A percentile compares a stretch with the other conserved stretches of the same genome.
Evolutionary conservation across 2,113 vertebrate species (phyloP).

Genomic region (Leucosticte australis): DNA sequence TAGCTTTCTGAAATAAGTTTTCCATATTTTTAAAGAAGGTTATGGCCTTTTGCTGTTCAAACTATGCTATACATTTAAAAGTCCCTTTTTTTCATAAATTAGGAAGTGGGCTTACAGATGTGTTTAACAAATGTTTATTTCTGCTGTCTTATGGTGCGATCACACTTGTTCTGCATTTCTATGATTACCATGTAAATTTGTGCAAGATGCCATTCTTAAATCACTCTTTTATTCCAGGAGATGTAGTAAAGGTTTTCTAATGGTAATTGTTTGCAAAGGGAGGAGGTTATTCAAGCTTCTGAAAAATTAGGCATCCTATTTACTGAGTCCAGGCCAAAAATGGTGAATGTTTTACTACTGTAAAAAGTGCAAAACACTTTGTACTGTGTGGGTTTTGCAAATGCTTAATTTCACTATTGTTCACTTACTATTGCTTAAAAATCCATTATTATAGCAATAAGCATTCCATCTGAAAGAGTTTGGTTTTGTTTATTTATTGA

Average conservation of each 20-base stretch:
- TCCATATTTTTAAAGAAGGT: neutral
- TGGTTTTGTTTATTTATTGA: neutral
- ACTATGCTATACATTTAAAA: neutral
- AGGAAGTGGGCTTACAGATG: neutral
- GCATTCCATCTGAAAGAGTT: neutral
- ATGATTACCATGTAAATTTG: neutral
- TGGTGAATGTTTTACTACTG: neutral
- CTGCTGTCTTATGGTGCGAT: neutral
- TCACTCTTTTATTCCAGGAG: neutral
- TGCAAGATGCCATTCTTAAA: neutral
- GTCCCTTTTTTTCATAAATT: neutral
- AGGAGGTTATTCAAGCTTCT: neutral
- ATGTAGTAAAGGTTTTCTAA: neutral
- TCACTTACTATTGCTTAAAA: neutral
- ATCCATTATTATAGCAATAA: neutral
- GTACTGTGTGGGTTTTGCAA: neutral
- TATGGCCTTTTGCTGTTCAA: neutral
- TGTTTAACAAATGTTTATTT: neutral
- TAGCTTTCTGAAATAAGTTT: neutral
- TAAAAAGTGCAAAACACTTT: neutral
- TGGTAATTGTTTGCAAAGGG: neutral
- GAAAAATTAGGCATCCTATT: neutral
- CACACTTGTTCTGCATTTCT: neutral
- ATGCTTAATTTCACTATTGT: neutral
- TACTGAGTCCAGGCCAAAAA: accelerated